Evolutionary conservation across 2,888 invertebrate genomes (phyloP).

Genomic region (Pseudococcus longispinus): DNA sequence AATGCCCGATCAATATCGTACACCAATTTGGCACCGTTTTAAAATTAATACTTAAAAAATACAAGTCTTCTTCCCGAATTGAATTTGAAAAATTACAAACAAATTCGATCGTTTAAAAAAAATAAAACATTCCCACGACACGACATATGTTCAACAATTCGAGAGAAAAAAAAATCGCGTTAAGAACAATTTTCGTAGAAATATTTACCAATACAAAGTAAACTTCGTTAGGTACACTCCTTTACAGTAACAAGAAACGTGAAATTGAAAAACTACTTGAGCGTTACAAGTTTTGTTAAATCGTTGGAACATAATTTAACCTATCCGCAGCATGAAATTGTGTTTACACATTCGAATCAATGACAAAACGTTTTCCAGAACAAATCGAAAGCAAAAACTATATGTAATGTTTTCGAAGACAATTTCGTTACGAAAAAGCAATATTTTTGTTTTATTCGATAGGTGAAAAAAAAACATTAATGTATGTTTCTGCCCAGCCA

Average conservation of each 20-base stretch:
- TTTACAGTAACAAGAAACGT: slow-evolving; percentile 29
- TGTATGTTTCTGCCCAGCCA: neutral
- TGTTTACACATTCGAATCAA: slow-evolving; percentile 45
- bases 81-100: neutral
- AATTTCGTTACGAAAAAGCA: neutral
- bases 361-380: slow-evolving; percentile 17
- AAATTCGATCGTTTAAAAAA: neutral
- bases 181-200: slow-evolving; percentile 44
- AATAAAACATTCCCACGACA: neutral
- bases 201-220: slow-evolving; percentile 46
- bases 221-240: slow-evolving; percentile 12
- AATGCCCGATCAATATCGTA: too few relatives aligned
- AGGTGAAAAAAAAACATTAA: neutral
- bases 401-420: neutral
- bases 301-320: slow-evolving; percentile 25
- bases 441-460: slow-evolving; percentile 13
- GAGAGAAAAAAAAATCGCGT: neutral
- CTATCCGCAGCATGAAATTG: slow-evolving; percentile 22
- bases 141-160: neutral
- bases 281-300: slow-evolving; percentile 40
- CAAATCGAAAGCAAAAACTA: slow-evolving; percentile 35
- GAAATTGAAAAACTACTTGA: slow-evolving; percentile 33
- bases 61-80: neutral
- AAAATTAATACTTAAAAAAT: too few relatives aligned
- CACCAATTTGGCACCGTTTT: too few relatives aligned